Evolutionary conservation across 2,113 vertebrate genomes (phyloP), one percentile per base, ranked within the genome.

Genomic region (Eulemur macaco): DNA sequence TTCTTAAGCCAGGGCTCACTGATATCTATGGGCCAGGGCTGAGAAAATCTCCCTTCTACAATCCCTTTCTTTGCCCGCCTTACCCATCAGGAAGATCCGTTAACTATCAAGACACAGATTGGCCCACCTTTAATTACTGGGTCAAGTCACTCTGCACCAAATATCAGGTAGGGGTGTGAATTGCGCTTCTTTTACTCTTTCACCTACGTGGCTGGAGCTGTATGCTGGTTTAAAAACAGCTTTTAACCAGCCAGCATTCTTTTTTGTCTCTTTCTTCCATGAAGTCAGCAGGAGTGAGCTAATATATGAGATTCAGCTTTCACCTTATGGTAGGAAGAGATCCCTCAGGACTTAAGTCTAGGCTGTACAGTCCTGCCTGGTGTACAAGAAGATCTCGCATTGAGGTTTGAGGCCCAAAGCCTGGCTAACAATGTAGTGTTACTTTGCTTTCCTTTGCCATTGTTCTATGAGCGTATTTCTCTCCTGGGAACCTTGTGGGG

Each of bases 381-480:
- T 54, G 15, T 47, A 68, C 9, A 54, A 63, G 69, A 54, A 63
- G 69, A 83, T 34, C 31, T 80, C 6, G 11, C 23, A 77, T 2
- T 45, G 34, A 92, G 39, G 34, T 82, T 80, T 92, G 84, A 74
- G 42, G 42, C 47, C 50, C 29, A 69, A 86, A 93, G 39, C 69
- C 15, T 68, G 93, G 42, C 10, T 81, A 93, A 81, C 31, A 66
- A 69, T 60, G 37, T 88, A 91, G 77, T 74, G 37, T 20, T 85
- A 82, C 37, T 91, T 96, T 52, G 21, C 71, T 91, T 85, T 88
- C 34, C 10, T 85, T 91, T 95, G 56, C 45, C 42, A 47, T 88
- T 96, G 76, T 76, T 88, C 81, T 87, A 4, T 83, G 45, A 93
- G 39, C 20, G 29, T 80, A 31, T 88, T 47, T 91, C 42, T 95